Evolutionary conservation across 2,113 vertebrate species (phyloP), one percentile per base, ranked within the genome.

Genomic region (Rhinogobius similis): DNA sequence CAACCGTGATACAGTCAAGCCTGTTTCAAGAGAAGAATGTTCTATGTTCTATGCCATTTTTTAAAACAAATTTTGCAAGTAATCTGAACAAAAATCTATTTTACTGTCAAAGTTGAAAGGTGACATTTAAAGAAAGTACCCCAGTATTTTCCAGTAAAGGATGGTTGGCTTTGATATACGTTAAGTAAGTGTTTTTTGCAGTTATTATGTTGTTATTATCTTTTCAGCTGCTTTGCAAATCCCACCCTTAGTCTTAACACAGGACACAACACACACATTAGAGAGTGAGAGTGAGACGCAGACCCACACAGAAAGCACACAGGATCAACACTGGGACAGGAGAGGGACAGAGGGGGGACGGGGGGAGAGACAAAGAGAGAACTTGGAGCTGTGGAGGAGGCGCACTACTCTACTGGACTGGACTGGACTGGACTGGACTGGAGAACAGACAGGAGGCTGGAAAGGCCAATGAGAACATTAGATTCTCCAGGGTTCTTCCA

Each of bases 381-480:
- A 82, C 63, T 76, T 68, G 69, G 66, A 75, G 82, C 81, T 84
- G 81, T 73, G 58, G 79, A 87, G 77, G 65, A 52, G 26, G 26
- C 65, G 79, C 44, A 87, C 91, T 92, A 92, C 58, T 91, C 91
- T 92, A 93, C 84, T 88, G 84, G 73, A 91, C 86, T 85, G 78
- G 78, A 82, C 65, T 67, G 29, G 78, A 82, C 65, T 67, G 29
- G 73, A 91, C 86, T 85, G 78, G 78, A 83, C 65, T 67, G 68
- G 70, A 67, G 67, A 61, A 86, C 89, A 92, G 83, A 92, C 79
- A 86, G 68, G 72, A 85, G 89, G 84, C 89, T 91, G 73, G 78
- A 91, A 82, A 88, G 67, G 83, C 85, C 87, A 78, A 92, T 87
- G 90, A 86, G 50, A 80, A 80, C 81, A 76, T 68, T 92, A 90